Conservation (phyloP, 2,113 vertebrate genomes). For the Ptilorrhoa leucosticta region DNA sequence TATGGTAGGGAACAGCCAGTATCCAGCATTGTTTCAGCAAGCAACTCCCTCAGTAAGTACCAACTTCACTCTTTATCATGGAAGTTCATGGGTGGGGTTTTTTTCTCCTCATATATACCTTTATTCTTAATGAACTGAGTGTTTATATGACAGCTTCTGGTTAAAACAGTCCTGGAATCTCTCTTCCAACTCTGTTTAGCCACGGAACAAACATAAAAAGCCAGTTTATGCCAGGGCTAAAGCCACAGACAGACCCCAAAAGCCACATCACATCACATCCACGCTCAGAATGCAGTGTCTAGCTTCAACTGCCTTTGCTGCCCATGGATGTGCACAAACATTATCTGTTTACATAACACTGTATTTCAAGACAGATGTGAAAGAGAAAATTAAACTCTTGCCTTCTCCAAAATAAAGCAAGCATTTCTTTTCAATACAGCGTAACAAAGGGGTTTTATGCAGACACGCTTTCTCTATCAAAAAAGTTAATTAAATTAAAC, state of each 20-base stretch:
- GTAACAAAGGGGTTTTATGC: background rate
- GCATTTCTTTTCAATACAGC: background rate
- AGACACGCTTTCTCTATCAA: background rate
- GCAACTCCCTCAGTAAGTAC: background rate
- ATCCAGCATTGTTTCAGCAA: background rate
- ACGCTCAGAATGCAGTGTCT: background rate
- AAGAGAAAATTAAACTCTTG: background rate
- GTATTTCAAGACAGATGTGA: background rate
- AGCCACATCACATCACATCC: background rate
- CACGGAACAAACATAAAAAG: background rate
- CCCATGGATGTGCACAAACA: background rate
- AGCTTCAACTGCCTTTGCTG: background rate
- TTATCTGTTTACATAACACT: background rate
- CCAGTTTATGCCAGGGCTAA: background rate
- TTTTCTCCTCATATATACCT: background rate
- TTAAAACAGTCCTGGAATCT: background rate
- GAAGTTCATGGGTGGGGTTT: background rate
- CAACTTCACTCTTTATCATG: background rate
- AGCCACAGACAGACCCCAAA: background rate
- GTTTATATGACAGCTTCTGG: background rate
- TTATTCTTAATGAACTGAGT: background rate
- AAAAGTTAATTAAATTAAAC: conserved; percentile 16
- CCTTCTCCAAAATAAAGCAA: background rate
- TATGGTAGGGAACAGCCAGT: background rate
- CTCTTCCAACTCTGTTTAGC: background rate